Evolutionary conservation across 2,113 vertebrate genomes (phyloP).

Genomic region (Andinoacara biseriatus): DNA sequence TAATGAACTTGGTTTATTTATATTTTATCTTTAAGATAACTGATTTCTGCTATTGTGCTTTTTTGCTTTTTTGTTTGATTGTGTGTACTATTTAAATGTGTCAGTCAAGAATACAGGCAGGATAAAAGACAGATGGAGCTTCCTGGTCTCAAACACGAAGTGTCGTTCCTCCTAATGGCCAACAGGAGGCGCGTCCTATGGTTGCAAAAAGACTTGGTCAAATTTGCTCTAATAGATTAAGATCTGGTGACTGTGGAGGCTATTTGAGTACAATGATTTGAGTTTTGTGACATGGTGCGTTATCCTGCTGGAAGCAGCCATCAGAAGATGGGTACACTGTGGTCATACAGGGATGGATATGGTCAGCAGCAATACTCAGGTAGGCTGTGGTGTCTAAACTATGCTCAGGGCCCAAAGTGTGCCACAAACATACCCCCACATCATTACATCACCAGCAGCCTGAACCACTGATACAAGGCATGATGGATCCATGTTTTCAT

Average conservation of each 20-base stretch:
- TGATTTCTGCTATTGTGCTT: not conserved
- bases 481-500: no score
- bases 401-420: no score
- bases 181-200: not conserved
- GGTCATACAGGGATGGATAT: no score
- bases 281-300: no score
- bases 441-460: no score
- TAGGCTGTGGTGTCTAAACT: no score
- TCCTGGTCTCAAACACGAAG: not conserved
- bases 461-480: no score
- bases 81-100: not conserved
- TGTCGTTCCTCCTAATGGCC: not conserved
- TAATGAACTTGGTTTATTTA: not conserved
- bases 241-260: not conserved
- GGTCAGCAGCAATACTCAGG: no score
- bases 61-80: not conserved
- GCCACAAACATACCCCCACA: no score
- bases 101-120: not conserved
- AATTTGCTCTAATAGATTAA: not conserved
- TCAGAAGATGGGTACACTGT: no score
- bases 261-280: no score
- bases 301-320: no score
- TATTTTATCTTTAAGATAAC: not conserved
- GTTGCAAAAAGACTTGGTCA: not conserved
- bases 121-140: not conserved